These are phyloP conservation scores for Lottia scabra DNA, from an alignment of 2,888 invertebrate species.

Conservation along the genomic window DNA sequence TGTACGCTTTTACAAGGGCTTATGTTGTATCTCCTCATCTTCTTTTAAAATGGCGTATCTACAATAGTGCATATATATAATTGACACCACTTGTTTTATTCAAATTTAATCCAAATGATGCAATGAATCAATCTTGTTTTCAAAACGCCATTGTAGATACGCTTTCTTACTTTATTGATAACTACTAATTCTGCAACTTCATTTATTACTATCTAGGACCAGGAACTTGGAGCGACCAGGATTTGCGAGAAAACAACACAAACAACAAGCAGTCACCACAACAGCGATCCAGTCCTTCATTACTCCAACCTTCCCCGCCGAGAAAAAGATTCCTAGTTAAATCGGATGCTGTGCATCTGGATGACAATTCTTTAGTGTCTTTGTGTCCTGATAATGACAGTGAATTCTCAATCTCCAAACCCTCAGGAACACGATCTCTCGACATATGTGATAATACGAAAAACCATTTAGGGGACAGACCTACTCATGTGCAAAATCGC, in stretches of 20 bases:
- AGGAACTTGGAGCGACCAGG: not conserved
- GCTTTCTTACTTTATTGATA: no score
- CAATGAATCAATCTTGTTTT: no score
- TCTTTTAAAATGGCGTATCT: no score
- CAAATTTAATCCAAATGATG: no score
- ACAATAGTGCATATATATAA: no score
- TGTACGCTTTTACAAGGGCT: no score
- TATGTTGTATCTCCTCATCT: no score
- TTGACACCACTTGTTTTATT: no score
- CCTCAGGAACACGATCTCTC: constrained; percentile 14
- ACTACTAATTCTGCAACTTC: no score
- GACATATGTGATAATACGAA: constrained; percentile 1
- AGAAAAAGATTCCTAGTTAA: constrained; percentile 83
- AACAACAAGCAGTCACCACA: constrained; percentile 25
- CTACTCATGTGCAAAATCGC: not conserved
- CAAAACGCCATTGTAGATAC: no score
- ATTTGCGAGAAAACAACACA: not conserved
- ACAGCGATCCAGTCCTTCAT: constrained; percentile 43
- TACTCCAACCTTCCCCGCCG: constrained; percentile 44
- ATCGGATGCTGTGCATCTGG: constrained; percentile 75
- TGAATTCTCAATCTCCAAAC: constrained; percentile 16
- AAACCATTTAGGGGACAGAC: not conserved
- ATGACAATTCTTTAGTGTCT: constrained; percentile 80
- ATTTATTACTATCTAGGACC: not conserved
- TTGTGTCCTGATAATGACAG: constrained; percentile 25